These are phyloP conservation scores for Cantharis lateralis DNA, from an alignment of 2,888 invertebrate species.

Conservation along the genomic window DNA sequence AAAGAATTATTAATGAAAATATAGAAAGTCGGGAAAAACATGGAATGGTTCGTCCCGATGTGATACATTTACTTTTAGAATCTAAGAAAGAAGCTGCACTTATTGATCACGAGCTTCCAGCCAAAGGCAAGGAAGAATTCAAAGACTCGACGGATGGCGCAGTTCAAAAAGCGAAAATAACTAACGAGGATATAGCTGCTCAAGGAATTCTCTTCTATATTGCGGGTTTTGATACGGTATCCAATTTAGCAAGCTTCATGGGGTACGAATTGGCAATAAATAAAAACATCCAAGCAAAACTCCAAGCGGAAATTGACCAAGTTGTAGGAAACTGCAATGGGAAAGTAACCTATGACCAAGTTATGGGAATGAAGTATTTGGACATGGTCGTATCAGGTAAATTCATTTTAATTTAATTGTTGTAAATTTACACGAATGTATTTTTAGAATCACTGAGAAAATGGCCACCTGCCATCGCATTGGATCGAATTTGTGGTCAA, in stretches of 20 bases:
- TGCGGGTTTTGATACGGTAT: slow-evolving; percentile 40
- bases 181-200: slow-evolving; percentile 13
- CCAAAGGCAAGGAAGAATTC: background rate
- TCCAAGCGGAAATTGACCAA: slow-evolving; percentile 26
- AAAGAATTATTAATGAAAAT: slow-evolving; percentile 30
- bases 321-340: background rate
- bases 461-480: slow-evolving; percentile 54
- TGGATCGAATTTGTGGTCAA: slow-evolving; percentile 56
- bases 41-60: slow-evolving; percentile 13
- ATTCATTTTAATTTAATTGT: background rate
- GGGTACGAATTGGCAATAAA: slow-evolving; percentile 50
- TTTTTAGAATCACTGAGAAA: slow-evolving; percentile 50
- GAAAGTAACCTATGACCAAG: slow-evolving; percentile 7
- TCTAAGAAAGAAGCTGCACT: slow-evolving; percentile 11
- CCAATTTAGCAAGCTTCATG: slow-evolving; percentile 47
- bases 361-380: slow-evolving; percentile 15
- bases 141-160: background rate
- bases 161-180: background rate
- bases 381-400: slow-evolving; percentile 18
- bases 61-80: slow-evolving; percentile 27
- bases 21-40: slow-evolving; percentile 17
- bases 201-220: slow-evolving; percentile 11
- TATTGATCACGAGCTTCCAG: background rate
- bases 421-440: no score
- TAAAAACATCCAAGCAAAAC: slow-evolving; percentile 48